Conservation (phyloP, 1,140 invertebrate species). For the Ceratitis capitata region DNA sequence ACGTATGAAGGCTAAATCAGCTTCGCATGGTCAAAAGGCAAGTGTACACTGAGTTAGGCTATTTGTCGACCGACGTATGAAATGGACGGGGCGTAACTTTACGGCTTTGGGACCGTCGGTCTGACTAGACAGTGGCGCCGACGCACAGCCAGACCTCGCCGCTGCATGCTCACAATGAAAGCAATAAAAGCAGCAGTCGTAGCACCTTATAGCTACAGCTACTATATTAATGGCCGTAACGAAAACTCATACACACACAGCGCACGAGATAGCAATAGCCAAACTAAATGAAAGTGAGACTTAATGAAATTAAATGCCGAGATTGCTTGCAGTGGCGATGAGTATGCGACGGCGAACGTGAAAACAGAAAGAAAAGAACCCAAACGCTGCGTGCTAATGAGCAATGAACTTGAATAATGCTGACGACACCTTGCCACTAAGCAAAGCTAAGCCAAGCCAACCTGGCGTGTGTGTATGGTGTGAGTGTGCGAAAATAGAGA, state of each 20-base stretch:
- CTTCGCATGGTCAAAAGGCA: not conserved
- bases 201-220: not conserved
- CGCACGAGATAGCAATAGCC: slow-evolving; percentile 15
- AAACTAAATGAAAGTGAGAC: slow-evolving; percentile 21
- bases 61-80: not conserved
- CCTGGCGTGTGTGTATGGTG: not conserved
- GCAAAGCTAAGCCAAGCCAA: not conserved
- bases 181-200: not conserved
- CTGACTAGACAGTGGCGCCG: not conserved
- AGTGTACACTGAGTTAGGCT: not conserved
- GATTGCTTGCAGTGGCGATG: not conserved
- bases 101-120: not conserved
- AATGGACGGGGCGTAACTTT: not conserved
- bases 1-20: too few species aligned
- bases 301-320: slow-evolving; percentile 21
- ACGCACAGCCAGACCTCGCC: not conserved
- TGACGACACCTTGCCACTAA: not conserved
- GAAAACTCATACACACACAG: too few species aligned
- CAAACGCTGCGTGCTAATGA: slow-evolving; percentile 60
- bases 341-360: not conserved
- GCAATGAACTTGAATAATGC: slow-evolving; percentile 54
- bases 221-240: not conserved
- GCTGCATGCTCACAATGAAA: not conserved
- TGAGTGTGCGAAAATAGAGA: not conserved
- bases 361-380: slow-evolving; percentile 14